Base-by-base conservation (phyloP, 2,888 invertebrate species). In the Amblyjoppa proteus region DNA sequence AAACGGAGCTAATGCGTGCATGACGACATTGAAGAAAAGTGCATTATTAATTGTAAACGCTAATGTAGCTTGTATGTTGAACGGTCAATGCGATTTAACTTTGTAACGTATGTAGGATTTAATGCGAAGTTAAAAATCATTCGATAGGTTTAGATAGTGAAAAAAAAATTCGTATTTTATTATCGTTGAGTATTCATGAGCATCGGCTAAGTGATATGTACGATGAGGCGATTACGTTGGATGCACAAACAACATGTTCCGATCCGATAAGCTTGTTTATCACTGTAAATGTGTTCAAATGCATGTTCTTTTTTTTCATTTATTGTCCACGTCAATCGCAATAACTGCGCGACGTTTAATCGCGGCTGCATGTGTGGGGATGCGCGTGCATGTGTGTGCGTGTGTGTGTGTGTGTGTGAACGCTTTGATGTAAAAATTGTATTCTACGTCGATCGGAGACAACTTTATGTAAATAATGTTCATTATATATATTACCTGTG, bases 211-310 rank as follows among this genome's bases (percentile, higher is more conserved):
- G 38, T 68, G 51, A 56, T 34, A 25, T 28, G 68, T 20, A 51
- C 53, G 68, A 51, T 49, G 34, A 64, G 34, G 34, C 16, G 16
- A 31, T 58, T 53, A 13, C 25, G 49, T 64, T 49, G 64, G 64
- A n/a, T 61, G 75, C 61, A 64, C 75, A 75, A 75, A 49, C 61
- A 49, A 64, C 45, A 38, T 28, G 34, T 64, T 79, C 61, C 25
- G 79, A 64, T 73, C 20, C 51, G 25, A 61, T 64, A 41, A 71
- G 56, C 69, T 31, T 61, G 49, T 81, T 71, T 68, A 83, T 73
- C 73, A 74, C 77, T 79, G 75, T 85, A 64, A 74, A 79, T 83
- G 85, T 85, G 85, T 85, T 85, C 83, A 83, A 85, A 79, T 78
- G 83, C 75, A 85, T 79, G 83, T 84, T 68, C 69, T 78, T 82